Evolutionary conservation across 2,113 vertebrate genomes (phyloP), one percentile per base, ranked within the genome.

Genomic region (Dascyllus trimaculatus): DNA sequence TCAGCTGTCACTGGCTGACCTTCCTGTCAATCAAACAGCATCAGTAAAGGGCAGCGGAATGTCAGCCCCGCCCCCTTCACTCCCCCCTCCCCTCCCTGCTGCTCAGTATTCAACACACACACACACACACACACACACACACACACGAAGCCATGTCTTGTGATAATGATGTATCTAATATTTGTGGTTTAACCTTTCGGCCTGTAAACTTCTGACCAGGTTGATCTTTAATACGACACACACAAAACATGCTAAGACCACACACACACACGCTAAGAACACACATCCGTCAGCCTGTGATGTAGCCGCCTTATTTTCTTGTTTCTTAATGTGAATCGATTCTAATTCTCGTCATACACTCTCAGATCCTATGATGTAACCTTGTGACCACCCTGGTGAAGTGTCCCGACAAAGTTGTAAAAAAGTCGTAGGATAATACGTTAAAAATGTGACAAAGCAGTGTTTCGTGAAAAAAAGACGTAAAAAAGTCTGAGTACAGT

Each of bases 41-140:
- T 82, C 76, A 88, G 82, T 61, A 94, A 95, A 95, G 92, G 94
- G 91, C 92, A 95, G 84, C 82, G 88, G 90, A 94, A 94, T 94
- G 94, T 92, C 92, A 94, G 85, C 75, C 79, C 85, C 60, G n/a
- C 81, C 81, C 80, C 54, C 11, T 56, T 64, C 51, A 29, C 75
- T 40, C 82, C 64, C 19, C 75, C 75, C 21, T 13, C 7, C 14
- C 58, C 63, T 15, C 61, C 5, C 18, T 11, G 19, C 75, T 71
- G 15, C 5, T 75, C 67, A 25, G 48, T 38, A 79, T 67, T 78
- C 46, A 35, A 65, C 84, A 75, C 80, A 76, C 74, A 82, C 77
- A 66, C 25, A 35, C 19, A 25, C 11, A 66, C 46, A 35, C 19
- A 25, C 10, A 65, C 45, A 32, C 19, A 25, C 10, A 65, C 11